Evolutionary conservation across 2,888 invertebrate genomes (phyloP).

Genomic region (Erebia epiphron): DNA sequence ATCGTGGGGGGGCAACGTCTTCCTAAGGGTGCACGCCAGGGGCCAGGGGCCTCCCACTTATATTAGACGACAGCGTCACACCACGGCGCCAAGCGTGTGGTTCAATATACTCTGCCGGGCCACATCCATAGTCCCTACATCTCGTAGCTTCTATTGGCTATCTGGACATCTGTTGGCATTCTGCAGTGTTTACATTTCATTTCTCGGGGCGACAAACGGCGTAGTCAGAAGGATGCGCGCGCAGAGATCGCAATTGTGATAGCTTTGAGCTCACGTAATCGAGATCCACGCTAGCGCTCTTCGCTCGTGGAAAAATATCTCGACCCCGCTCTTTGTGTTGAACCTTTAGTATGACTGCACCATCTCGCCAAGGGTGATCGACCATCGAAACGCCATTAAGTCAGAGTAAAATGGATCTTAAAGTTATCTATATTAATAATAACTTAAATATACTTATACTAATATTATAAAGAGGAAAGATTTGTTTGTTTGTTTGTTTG

Average conservation of each 20-base stretch:
- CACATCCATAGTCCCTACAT: constrained; percentile 18
- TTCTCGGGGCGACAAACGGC: constrained; percentile 74
- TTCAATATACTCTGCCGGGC: no score
- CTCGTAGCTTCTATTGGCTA: constrained; percentile 70
- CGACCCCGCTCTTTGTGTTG: constrained; percentile 27
- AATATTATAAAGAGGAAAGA: no score
- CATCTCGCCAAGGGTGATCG: background rate
- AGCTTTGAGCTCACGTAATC: constrained; percentile 73
- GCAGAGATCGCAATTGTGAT: constrained; percentile 73
- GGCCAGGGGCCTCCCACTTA: no score
- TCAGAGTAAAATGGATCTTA: background rate
- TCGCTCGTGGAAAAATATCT: constrained; percentile 33
- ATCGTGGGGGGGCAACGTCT: no score
- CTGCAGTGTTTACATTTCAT: constrained; percentile 79
- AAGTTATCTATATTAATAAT: no score
- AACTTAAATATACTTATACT: no score
- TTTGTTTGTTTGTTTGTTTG: no score
- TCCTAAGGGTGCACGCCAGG: no score
- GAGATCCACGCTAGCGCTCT: constrained; percentile 49
- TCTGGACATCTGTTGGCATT: constrained; percentile 79
- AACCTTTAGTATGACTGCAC: background rate
- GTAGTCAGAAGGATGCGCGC: constrained; percentile 65
- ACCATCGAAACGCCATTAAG: background rate
- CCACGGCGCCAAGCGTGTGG: no score
- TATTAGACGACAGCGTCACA: no score